Evolutionary conservation across 2,888 invertebrate genomes (phyloP), one percentile per base, ranked within the genome.

Genomic region (Hermodice carunculata): DNA sequence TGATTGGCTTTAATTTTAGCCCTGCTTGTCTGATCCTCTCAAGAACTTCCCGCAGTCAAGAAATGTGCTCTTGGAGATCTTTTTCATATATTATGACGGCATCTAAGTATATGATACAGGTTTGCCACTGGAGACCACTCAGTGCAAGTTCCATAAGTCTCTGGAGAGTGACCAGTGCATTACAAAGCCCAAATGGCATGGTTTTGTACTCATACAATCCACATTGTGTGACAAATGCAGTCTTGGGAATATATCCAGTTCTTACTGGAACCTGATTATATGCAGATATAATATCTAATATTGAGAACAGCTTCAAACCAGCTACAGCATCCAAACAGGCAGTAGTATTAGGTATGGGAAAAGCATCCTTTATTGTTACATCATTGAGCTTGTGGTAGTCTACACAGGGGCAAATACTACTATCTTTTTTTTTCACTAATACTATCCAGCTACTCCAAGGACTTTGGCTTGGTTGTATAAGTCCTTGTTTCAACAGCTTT

Each of bases 361-460:
- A 63, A 0, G 42, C 37, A 8, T 68, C 67, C 64, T 24, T 26
- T 32, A 52, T 49, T 0, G 64, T 53, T 19, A 63, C 40, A 22
- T 1, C 6, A 42, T 75, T 76, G 17, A 76, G 46, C 22, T 48
- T 28, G 1, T 68, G 24, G 32, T 56, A 76, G 53, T 75, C 72
- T 0, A 67, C 52, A 52, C 73, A 73, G 8, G 71, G 34, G 24
- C 73, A 37, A 26, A 43, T 40, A 22, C 42, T 60, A 11, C 73
- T 67, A 26, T 70, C 29, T 32, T 52, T 52, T 6, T 32, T 29
- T 34, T 26, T 29, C 5, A 52, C 32, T 19, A 52, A 4, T n/a
- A 52, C 53, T 28, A 52, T n/a, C 5, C 32, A 34, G 17, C 32
- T 5, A 5, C 32, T 34, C 53, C 53, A 52, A 8, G 53, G 53